These are phyloP conservation scores for Nycticorax nycticorax DNA, from an alignment of 2,113 vertebrate species.

Conservation along the genomic window DNA sequence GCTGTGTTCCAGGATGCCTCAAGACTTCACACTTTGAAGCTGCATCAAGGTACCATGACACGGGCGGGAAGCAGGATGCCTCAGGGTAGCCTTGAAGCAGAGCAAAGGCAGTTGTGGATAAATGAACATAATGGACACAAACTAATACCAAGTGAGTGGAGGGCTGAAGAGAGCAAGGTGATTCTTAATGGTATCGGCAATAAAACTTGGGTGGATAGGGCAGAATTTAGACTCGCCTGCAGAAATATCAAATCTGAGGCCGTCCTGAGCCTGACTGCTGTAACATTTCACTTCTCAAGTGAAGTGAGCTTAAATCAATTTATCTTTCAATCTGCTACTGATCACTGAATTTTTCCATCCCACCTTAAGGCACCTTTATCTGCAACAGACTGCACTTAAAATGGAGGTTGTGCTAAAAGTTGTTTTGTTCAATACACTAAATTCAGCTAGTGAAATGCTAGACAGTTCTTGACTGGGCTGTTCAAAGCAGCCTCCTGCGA, in stretches of 20 bases:
- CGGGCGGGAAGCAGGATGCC: constrained; percentile 4
- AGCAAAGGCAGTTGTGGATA: constrained; percentile 29
- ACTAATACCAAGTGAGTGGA: not conserved
- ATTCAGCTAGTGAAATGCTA: not conserved
- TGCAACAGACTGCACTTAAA: not conserved
- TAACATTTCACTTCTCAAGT: not conserved
- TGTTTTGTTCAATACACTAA: not conserved
- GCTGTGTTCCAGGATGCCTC: not conserved
- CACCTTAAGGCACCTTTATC: not conserved
- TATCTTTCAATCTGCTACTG: not conserved
- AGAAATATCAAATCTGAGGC: not conserved
- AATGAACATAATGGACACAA: constrained; percentile 47
- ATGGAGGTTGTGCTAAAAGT: not conserved
- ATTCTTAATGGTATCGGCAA: not conserved
- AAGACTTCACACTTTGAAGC: constrained; percentile 52
- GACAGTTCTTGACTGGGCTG: not conserved
- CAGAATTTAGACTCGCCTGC: not conserved
- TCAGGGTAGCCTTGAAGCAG: constrained; percentile 56
- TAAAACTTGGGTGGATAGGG: not conserved
- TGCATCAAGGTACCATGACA: not conserved
- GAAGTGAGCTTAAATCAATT: not conserved
- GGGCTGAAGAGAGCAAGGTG: not conserved
- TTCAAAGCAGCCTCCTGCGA: not conserved
- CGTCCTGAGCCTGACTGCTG: not conserved
- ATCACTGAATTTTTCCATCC: not conserved